Percentiles rank a stretch among this genome's conserved stretches.
Conservation (phyloP, 2,888 invertebrate genomes). For the Candidula unifasciata region DNA sequence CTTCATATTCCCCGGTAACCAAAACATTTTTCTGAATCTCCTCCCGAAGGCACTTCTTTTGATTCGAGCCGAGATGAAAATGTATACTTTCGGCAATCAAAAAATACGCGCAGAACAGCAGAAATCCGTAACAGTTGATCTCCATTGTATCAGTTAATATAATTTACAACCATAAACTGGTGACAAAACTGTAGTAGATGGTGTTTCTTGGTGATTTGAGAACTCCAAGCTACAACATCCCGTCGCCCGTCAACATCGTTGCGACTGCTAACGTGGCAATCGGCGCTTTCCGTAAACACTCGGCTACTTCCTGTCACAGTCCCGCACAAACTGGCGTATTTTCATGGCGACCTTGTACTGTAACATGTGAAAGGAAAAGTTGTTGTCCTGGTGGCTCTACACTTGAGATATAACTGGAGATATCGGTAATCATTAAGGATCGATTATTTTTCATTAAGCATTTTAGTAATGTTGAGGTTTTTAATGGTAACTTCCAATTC, state of each 20-base stretch:
- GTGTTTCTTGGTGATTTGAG: background rate
- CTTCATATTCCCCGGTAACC: conserved; percentile 95
- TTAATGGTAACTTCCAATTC: too few species aligned
- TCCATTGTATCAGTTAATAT: background rate
- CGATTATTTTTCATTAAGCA: too few species aligned
- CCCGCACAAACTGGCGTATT: conserved; percentile 5
- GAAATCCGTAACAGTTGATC: background rate
- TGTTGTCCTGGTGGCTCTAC: too few species aligned
- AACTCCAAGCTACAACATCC: background rate
- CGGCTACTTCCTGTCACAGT: conserved; percentile 51
- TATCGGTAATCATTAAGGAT: too few species aligned
- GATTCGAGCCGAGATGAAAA: conserved; percentile 92
- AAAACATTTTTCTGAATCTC: conserved; percentile 97
- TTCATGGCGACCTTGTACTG: background rate
- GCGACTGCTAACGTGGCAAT: conserved; percentile 75
- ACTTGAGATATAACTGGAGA: too few species aligned
- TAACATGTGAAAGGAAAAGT: too few species aligned
- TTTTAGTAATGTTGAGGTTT: too few species aligned
- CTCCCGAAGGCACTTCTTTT: conserved; percentile 95
- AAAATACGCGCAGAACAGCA: conserved; percentile 8
- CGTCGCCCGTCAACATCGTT: conserved; percentile 49
- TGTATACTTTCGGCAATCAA: conserved; percentile 69
- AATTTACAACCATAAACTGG: background rate
- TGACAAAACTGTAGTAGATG: background rate
- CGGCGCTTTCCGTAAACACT: conserved; percentile 65